Evolutionary conservation across 2,113 vertebrate genomes (phyloP), one percentile per base, ranked within the genome.

Genomic region (Rousettus leschenaultii): DNA sequence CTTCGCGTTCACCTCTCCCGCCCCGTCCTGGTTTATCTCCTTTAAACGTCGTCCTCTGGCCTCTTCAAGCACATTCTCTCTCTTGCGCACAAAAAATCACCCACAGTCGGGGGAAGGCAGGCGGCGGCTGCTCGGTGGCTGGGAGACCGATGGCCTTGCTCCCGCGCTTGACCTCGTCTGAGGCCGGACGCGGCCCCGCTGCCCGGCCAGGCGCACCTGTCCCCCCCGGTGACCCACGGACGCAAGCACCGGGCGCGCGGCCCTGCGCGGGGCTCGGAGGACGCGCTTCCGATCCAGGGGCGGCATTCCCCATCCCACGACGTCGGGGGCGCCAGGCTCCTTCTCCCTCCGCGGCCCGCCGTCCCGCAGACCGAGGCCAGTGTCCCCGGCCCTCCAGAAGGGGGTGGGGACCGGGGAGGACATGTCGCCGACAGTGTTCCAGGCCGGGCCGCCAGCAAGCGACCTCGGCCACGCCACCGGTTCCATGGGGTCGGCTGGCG

Each of bases 371-470:
- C 45, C 10, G 45, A 45, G 45, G 10, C 43, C 43, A 43, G 43
- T 43, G 43, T 43, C 43, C 43, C 5, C 85, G 53, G 38, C 1
- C 40, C 40, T 24, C 26, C 30, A 66, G 78, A 53, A 68, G 21
- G 59, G 79, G 59, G 4, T 7, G 3, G 53, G 30, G 5, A 7
- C n/a, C 4, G 38, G 75, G 55, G 28, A 61, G 35, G 83, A 61
- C 30, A 38, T 3, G 21, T 57, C 7, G 2, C 1, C 19, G 59
- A 75, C 18, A 33, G 19, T 9, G 24, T 71, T 33, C 21, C 8
- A 1, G 7, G 16, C 40, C 35, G 24, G 30, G 2, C 13, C 2
- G 0, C 15, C 28, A 4, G 0, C 0, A 53, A 22, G 35, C 7
- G 3, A 0, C 33, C 28, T 80, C 40, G 6, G 40, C 22, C 33